These are phyloP conservation scores for Pomatostomus ruficeps DNA, from an alignment of 2,113 vertebrate species.

Conservation along the genomic window DNA sequence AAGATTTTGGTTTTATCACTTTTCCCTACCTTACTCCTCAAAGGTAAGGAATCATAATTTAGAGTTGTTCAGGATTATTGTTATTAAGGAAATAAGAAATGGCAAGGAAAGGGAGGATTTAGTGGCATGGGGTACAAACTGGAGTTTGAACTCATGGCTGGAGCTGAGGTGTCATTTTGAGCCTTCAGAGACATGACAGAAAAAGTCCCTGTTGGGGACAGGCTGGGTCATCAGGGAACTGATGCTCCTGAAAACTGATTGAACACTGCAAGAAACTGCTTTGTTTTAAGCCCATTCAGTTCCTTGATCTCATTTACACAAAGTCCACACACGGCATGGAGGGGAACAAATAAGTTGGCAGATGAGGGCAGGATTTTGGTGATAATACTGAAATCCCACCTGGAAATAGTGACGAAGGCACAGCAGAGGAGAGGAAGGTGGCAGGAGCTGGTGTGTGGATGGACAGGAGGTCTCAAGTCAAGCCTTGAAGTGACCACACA, in stretches of 20 bases:
- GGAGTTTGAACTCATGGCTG: not conserved
- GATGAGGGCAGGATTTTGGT: not conserved
- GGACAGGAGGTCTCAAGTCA: not conserved
- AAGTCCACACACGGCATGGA: fast-evolving
- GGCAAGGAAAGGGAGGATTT: not conserved
- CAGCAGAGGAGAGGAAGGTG: not conserved
- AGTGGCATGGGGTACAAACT: not conserved
- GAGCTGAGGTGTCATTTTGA: not conserved
- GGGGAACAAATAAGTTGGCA: not conserved
- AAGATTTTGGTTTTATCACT: not conserved
- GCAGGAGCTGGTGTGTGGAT: not conserved
- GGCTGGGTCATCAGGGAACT: not conserved
- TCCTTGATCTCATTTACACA: not conserved
- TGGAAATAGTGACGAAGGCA: not conserved
- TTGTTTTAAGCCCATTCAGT: not conserved
- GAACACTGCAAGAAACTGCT: not conserved
- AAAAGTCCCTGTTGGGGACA: not conserved
- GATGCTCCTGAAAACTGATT: not conserved
- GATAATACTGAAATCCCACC: not conserved
- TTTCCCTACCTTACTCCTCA: not conserved
- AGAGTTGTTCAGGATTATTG: not conserved
- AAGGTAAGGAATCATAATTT: not conserved
- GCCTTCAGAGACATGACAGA: not conserved
- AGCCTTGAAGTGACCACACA: not conserved
- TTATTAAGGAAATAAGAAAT: not conserved